Percentiles rank a stretch among this genome's conserved stretches.
Evolutionary conservation across 2,113 vertebrate genomes (phyloP).

Genomic region (Cephalopholis sonnerati): DNA sequence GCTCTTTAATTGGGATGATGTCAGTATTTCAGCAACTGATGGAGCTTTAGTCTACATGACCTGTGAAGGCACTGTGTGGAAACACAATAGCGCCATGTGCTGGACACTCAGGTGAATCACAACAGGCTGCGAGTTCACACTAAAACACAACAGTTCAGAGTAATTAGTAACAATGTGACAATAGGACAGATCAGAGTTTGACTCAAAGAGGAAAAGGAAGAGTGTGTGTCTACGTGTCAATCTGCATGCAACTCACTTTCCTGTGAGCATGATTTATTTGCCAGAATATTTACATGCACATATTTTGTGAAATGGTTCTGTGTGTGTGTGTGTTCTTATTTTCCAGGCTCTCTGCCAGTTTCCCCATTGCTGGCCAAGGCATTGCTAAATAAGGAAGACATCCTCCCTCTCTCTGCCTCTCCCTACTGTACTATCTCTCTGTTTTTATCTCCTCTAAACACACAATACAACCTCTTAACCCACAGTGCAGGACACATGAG

Average conservation of each 20-base stretch:
- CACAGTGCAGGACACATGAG: background rate
- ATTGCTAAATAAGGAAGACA: slow-evolving; percentile 72
- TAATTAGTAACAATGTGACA: background rate
- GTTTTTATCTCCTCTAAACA: background rate
- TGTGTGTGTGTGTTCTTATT: background rate
- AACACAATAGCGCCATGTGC: slow-evolving; percentile 6
- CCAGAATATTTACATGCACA: background rate
- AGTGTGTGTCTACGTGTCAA: background rate
- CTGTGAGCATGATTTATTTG: background rate
- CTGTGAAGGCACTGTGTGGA: too few species aligned
- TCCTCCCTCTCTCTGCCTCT: background rate
- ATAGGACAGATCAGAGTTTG: background rate
- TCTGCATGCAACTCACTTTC: background rate
- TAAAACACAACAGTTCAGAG: background rate
- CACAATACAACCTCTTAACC: background rate
- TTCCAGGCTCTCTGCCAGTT: slow-evolving; percentile 54
- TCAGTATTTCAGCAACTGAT: background rate
- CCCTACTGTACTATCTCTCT: background rate
- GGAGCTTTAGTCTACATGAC: background rate
- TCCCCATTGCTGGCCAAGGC: slow-evolving; percentile 28
- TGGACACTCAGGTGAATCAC: slow-evolving; percentile 36
- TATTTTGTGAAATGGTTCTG: slow-evolving; percentile 21
- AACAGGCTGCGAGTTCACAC: background rate
- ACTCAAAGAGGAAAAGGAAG: background rate
- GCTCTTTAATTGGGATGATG: background rate